Evolutionary conservation across 2,797 vertebrate species (phyloP), one percentile per base, ranked within the genome.

Genomic region (Argya squamiceps): DNA sequence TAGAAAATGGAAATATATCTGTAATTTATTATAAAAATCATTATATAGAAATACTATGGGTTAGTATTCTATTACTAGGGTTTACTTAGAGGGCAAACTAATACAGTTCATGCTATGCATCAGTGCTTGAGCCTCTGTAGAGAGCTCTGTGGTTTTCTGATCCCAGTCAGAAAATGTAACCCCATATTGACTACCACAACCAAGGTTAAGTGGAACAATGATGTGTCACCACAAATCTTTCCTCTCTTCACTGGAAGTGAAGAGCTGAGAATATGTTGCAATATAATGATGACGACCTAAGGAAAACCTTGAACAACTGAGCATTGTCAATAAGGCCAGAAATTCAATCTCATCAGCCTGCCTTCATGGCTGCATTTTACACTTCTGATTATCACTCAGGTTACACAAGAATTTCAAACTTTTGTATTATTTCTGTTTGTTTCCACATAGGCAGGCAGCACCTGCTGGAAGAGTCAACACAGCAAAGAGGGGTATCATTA

Each of bases 301-400:
- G 26, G 59, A 52, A 84, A 88, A 34, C 62, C 59, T 7, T 24
- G 39, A 85, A 59, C 24, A 44, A 80, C 47, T 62, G 36, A 69
- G 46, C 8, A 26, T 12, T 43, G 62, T 74, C 62, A 84, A 21
- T 24, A 86, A 64, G 50, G 36, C 50, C 82, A 94, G 90, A 84
- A 91, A 84, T 9, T 34, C 46, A 6, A 26, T 8, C 30, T n/a
- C 11, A 10, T 58, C 71, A 64, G 56, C 26, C 71, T 82, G 41
- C 16, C 88, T 91, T 67, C 46, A n/a, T 15, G 13, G 81, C 63
- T 95, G 50, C 60, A 29, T 76, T 60, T 88, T 69, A 71, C 64
- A 83, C 58, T 56, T 95, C 34, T 70, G 39, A 37, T 89, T 46
- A 73, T 64, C 47, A 59, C 65, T 47, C 47, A 23, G 27, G 16